Conservation (phyloP, 2,888 invertebrate species). For the Leptopilina syphax region DNA sequence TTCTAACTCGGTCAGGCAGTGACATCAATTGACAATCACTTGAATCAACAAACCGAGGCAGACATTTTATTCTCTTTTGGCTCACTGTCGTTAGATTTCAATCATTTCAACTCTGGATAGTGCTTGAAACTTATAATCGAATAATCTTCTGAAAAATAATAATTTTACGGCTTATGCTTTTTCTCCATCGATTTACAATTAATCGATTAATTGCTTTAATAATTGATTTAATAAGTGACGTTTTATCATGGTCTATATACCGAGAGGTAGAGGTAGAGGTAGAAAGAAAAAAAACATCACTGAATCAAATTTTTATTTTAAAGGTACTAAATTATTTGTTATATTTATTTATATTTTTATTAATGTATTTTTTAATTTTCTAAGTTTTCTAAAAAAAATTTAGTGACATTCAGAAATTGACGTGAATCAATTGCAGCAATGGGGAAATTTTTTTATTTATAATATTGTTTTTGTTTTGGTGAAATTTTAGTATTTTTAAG, state of each 20-base stretch:
- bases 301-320: neutral
- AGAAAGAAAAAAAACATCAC: neutral
- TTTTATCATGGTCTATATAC: neutral
- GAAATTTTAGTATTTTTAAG: too few relatives aligned
- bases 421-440: too few relatives aligned
- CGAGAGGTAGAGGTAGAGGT: constrained; percentile 8
- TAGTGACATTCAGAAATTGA: neutral
- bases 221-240: neutral
- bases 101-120: neutral
- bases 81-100: neutral
- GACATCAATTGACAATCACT: constrained; percentile 20
- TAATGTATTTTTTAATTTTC: neutral
- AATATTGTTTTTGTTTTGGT: too few relatives aligned
- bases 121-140: neutral
- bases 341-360: neutral
- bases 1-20: constrained; percentile 9
- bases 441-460: neutral
- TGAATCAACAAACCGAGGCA: constrained; percentile 13
- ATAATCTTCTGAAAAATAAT: neutral
- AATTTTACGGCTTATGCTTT: neutral
- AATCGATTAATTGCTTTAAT: neutral
- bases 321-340: neutral
- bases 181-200: neutral
- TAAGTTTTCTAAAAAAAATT: neutral
- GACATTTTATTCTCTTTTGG: constrained; percentile 11